phyloP scores from a whole-genome alignment of 2,888 invertebrate genomes.

The Pocota personata region DNA sequence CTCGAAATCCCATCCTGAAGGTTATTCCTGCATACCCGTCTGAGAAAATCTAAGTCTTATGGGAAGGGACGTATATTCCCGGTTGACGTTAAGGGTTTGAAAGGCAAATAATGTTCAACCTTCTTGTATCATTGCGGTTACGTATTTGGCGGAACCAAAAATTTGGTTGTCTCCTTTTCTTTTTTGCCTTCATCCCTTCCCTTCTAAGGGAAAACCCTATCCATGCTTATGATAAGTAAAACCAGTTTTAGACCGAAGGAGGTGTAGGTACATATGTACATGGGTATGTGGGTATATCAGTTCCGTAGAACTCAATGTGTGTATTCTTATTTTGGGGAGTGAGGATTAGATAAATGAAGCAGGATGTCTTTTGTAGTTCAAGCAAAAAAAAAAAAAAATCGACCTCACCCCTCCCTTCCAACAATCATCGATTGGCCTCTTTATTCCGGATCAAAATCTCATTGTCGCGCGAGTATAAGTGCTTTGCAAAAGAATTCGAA shows the following conservation, averaged over 20 bases:
- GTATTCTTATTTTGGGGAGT: background rate
- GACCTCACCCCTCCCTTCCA: background rate
- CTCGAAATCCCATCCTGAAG: conserved; percentile 1
- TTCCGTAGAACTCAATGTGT: background rate
- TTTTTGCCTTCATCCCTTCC: background rate
- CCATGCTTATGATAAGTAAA: conserved; percentile 2
- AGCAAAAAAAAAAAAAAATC: background rate
- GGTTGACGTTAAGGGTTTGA: background rate
- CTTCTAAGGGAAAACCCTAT: background rate
- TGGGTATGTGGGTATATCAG: background rate
- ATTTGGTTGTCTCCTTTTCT: background rate
- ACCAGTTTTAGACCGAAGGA: background rate
- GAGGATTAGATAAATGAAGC: background rate
- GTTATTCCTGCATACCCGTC: background rate
- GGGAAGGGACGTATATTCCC: background rate
- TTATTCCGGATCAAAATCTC: background rate
- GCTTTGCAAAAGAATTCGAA: background rate
- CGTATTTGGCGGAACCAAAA: conserved; percentile 12
- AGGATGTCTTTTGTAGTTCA: background rate
- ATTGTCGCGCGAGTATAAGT: background rate
- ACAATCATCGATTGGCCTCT: conserved; percentile 1
- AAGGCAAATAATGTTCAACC: background rate
- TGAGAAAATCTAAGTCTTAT: background rate
- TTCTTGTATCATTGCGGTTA: conserved; percentile 3
- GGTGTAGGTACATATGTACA: background rate